Evolutionary conservation across 2,888 invertebrate species (phyloP).

Genomic region (Chironomus tentans): DNA sequence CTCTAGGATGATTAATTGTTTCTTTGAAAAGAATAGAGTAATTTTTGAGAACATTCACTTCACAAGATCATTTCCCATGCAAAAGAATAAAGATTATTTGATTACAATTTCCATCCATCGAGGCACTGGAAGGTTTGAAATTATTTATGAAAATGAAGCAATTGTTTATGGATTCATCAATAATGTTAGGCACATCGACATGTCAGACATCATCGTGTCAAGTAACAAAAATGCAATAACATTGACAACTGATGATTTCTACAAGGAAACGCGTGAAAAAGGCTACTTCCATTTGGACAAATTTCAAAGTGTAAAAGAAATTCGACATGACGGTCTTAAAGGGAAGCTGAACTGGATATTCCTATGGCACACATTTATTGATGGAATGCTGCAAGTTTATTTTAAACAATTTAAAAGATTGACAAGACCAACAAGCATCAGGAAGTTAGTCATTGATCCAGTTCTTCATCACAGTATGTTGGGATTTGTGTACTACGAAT

Average conservation of each 20-base stretch:
- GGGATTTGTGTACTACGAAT: slow-evolving; percentile 37
- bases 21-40: slow-evolving; percentile 61
- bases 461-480: slow-evolving; percentile 31
- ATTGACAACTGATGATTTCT: slow-evolving; percentile 55
- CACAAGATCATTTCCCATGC: slow-evolving; percentile 70
- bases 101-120: slow-evolving; percentile 51
- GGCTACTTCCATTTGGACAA: slow-evolving; percentile 53
- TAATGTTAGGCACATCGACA: slow-evolving; percentile 43
- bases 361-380: slow-evolving; percentile 83
- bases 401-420: slow-evolving; percentile 61
- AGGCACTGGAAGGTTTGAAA: slow-evolving; percentile 52
- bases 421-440: slow-evolving; percentile 65
- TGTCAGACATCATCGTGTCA: neutral
- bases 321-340: slow-evolving; percentile 37
- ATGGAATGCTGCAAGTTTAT: slow-evolving; percentile 77
- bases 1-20: slow-evolving; percentile 52
- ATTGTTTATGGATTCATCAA: slow-evolving; percentile 62
- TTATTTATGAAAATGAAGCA: slow-evolving; percentile 58
- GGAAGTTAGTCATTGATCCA: slow-evolving; percentile 59
- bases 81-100: slow-evolving; percentile 49
- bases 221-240: slow-evolving; percentile 33
- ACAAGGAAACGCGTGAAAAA: slow-evolving; percentile 59
- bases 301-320: slow-evolving; percentile 35
- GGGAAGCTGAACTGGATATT: slow-evolving; percentile 55
- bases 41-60: slow-evolving; percentile 78